These are phyloP conservation scores for Danaus melanippus DNA, from an alignment of 1,140 invertebrate species.

Conservation along the genomic window DNA sequence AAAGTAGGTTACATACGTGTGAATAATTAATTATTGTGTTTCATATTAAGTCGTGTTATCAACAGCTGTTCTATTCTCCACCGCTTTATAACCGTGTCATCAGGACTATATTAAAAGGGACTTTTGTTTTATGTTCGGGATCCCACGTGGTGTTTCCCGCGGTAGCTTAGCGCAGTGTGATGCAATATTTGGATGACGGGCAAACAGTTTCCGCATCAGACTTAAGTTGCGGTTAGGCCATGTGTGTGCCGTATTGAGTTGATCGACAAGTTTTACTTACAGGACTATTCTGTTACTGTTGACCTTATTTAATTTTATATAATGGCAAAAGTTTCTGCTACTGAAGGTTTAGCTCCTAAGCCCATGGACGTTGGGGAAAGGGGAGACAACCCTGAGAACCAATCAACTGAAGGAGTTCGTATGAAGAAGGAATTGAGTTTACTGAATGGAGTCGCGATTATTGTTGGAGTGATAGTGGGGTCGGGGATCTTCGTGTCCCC, in stretches of 20 bases:
- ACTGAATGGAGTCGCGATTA: conserved; percentile 92
- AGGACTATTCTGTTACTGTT: conserved; percentile 5
- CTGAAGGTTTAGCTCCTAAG: conserved; percentile 48
- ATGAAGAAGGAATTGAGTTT: conserved; percentile 91
- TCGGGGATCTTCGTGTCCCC: conserved; percentile 97
- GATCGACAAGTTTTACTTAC: neutral
- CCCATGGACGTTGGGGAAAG: conserved; percentile 41
- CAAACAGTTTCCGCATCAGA: conserved; percentile 27
- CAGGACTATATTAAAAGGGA: conserved; percentile 23
- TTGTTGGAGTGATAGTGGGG: conserved; percentile 94
- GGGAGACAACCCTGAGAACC: conserved; percentile 28
- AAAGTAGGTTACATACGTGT: conserved; percentile 20
- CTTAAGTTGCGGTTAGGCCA: conserved; percentile 22
- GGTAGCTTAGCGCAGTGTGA: conserved; percentile 43
- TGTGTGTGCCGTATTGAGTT: conserved; percentile 11
- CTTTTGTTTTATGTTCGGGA: conserved; percentile 36
- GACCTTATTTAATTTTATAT: conserved; percentile 24
- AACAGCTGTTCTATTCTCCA: conserved; percentile 33
- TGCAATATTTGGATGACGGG: conserved; percentile 60
- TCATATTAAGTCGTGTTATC: conserved; percentile 35
- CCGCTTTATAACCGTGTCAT: conserved; percentile 31
- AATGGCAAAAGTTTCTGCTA: conserved; percentile 68
- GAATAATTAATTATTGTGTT: conserved; percentile 28
- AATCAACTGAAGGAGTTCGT: conserved; percentile 71
- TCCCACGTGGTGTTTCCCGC: conserved; percentile 59